Conservation (phyloP, 2,888 invertebrate species). For the Drosophila rubida region DNA sequence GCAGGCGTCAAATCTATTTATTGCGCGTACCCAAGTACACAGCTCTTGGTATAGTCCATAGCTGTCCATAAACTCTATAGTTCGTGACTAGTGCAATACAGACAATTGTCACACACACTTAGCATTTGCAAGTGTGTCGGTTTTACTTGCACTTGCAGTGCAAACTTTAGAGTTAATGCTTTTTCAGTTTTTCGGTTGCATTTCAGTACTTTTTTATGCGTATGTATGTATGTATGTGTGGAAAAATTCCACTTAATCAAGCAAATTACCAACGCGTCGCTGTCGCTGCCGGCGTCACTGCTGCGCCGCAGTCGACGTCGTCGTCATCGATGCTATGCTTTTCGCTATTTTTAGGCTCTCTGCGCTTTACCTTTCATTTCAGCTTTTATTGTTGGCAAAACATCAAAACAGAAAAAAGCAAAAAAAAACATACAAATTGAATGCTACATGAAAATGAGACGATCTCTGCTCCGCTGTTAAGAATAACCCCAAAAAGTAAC, state of each 20-base stretch:
- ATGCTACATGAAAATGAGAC: constrained; percentile 71
- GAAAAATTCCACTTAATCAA: constrained; percentile 76
- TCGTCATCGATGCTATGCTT: constrained; percentile 42
- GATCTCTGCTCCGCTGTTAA: constrained; percentile 51
- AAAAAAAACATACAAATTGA: constrained; percentile 48
- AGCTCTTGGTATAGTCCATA: constrained; percentile 22
- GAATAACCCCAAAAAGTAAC: constrained; percentile 76
- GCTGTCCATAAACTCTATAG: not conserved
- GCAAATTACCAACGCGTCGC: constrained; percentile 74
- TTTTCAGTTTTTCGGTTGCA: constrained; percentile 42
- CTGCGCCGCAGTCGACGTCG: constrained; percentile 34
- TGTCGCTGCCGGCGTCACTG: too few species aligned
- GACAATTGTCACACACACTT: constrained; percentile 4
- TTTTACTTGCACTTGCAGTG: constrained; percentile 20
- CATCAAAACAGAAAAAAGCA: constrained; percentile 45
- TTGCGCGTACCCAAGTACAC: constrained; percentile 42
- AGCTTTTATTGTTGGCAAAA: constrained; percentile 65
- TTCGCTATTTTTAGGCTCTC: constrained; percentile 70
- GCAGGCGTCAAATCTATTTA: constrained; percentile 66
- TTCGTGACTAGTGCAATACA: not conserved
- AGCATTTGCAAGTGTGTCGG: constrained; percentile 13
- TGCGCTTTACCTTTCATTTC: constrained; percentile 66
- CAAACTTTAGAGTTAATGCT: constrained; percentile 23
- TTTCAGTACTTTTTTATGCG: constrained; percentile 27
- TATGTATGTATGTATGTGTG: constrained; percentile 13